Evolutionary conservation across 92 coral and sea anemone genomes (phyloP).

Genomic region (Anthopleura xanthogrammica): DNA sequence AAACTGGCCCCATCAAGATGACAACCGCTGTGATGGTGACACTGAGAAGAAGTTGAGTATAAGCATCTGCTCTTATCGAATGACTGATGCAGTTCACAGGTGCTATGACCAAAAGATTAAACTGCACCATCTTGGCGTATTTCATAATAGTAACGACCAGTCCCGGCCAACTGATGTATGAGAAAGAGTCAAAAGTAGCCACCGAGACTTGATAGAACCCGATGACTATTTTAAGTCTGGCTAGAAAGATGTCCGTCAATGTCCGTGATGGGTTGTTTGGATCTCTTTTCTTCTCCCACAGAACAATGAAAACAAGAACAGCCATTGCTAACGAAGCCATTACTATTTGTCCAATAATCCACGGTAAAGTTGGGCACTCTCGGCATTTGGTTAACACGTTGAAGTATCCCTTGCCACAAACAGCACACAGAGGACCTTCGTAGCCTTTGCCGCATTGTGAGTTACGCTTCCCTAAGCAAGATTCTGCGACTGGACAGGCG

Average conservation of each 20-base stretch:
- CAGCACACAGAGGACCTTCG: slow-evolving; percentile 24
- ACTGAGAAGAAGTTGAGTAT: too few species aligned
- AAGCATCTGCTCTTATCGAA: too few species aligned
- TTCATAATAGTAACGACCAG: too few species aligned
- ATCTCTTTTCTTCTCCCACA: background rate
- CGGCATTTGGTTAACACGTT: slow-evolving; percentile 15
- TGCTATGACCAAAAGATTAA: too few species aligned
- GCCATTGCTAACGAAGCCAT: background rate
- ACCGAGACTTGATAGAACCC: too few species aligned
- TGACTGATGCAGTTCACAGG: too few species aligned
- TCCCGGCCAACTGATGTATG: too few species aligned
- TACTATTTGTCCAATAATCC: slow-evolving; percentile 26
- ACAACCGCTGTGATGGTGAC: background rate
- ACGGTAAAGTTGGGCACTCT: slow-evolving; percentile 29
- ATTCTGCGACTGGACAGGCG: background rate
- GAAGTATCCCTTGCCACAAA: slow-evolving; percentile 20
- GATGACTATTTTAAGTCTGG: too few species aligned
- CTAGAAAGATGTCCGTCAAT: too few species aligned
- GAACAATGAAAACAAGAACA: background rate
- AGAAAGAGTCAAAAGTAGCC: too few species aligned
- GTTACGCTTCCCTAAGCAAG: background rate
- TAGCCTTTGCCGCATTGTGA: slow-evolving; percentile 23
- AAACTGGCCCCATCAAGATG: background rate
- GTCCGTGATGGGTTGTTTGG: background rate
- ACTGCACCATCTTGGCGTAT: too few species aligned